phyloP scores from a whole-genome alignment of 1,140 invertebrate species.

The Drosophila sp. region DNA sequence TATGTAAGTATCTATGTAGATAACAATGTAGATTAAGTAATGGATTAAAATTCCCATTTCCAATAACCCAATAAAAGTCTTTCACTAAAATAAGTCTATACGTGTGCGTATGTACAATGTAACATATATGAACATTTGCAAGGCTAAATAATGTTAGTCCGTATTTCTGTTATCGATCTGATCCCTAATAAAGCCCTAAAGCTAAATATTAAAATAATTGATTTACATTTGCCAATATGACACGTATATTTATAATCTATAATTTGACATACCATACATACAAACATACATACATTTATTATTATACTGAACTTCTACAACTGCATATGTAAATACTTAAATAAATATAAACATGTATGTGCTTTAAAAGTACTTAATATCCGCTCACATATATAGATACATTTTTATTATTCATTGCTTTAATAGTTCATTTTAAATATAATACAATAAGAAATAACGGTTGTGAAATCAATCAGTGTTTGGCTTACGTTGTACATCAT shows the following conservation, averaged over 20 bases:
- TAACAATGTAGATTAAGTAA: constrained; percentile 4
- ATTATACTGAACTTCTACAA: constrained; percentile 2
- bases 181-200: background rate
- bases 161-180: background rate
- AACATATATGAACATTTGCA: constrained; percentile 28
- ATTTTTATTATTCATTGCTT: constrained; percentile 13
- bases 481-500: background rate
- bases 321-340: constrained; percentile 27
- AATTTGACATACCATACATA: constrained; percentile 19
- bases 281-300: constrained; percentile 28
- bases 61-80: background rate
- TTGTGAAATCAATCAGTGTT: constrained; percentile 14
- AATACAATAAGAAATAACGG: constrained; percentile 6
- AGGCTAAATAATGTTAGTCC: background rate
- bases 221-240: background rate
- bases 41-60: background rate
- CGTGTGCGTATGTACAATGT: background rate
- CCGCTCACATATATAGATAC: constrained; percentile 11
- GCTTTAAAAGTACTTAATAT: constrained; percentile 26
- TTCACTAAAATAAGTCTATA: background rate
- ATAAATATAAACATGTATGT: constrained; percentile 15
- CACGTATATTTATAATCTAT: no score
- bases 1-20: constrained; percentile 1
- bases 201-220: background rate
- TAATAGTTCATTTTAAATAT: constrained; percentile 9